phyloP scores from a whole-genome alignment of 2,113 vertebrate genomes.

The Syrrhaptes paradoxus region DNA sequence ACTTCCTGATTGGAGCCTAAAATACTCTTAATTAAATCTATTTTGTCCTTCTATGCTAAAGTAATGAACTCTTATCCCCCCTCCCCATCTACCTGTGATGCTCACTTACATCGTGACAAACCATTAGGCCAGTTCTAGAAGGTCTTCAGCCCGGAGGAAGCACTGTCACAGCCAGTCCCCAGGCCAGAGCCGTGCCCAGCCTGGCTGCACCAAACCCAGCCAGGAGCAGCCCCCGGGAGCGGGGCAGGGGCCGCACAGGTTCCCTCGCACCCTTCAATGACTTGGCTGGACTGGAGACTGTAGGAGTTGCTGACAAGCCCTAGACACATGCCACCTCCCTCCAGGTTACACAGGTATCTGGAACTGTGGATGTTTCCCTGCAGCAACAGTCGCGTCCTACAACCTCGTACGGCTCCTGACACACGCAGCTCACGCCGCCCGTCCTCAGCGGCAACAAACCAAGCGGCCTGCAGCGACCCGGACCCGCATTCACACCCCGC shows the following conservation, averaged over 20 bases:
- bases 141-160: background rate
- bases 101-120: background rate
- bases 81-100: background rate
- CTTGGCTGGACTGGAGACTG: accelerated
- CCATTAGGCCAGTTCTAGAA: background rate
- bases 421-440: background rate
- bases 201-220: background rate
- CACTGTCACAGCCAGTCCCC: background rate
- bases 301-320: background rate
- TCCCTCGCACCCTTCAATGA: accelerated
- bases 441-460: background rate
- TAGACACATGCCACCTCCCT: background rate
- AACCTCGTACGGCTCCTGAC: background rate
- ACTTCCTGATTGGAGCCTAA: background rate
- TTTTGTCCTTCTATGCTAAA: background rate
- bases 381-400: background rate
- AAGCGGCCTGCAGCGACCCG: background rate
- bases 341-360: background rate
- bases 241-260: accelerated
- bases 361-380: background rate
- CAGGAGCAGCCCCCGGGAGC: background rate
- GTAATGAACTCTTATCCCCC: background rate
- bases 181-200: background rate
- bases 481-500: background rate
- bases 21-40: background rate